Evolutionary conservation across 1,140 invertebrate genomes (phyloP), one percentile per base, ranked within the genome.

Genomic region (Lucilia cuprina): DNA sequence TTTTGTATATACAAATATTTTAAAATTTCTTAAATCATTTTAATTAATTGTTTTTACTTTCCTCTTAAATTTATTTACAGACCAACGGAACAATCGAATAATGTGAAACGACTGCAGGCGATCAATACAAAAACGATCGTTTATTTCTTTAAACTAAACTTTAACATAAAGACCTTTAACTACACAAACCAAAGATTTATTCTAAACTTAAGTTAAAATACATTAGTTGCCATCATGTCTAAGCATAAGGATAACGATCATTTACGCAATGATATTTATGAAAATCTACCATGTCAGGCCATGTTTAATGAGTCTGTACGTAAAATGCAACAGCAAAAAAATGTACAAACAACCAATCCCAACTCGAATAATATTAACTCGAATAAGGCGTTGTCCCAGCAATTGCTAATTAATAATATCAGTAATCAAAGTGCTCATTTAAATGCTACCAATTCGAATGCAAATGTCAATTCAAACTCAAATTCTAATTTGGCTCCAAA

Each of bases 241-340:
- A 90, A 89, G 86, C 90, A 91, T 85, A 85, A 88, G 74, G 88
- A 91, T 86, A 91, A 90, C 84, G 89, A 91, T 87, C 91, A 90
- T 87, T 86, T 89, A 85, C 89, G 89, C 85, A 91, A 91, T 87
- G 89, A 91, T 85, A 91, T 91, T 85, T 91, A 91, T 85, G 89
- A 91, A 85, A 91, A 91, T 87, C 85, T 91, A 85, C 89, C 89
- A 35, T 91, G 89, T 84, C 89, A 91, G 88, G 89, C 89, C 80
- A 91, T 91, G 89, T 91, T 88, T 86, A 91, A 91, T 86, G 89
- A 91, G 49, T 90, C 89, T 8, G 89, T 91, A 82, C 89, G 89
- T 47, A 91, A 91, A 85, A 91, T 90, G 80, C 89, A 91, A 82
- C 89, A 90, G 30, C 86, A 85, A 19, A 85, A 87, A 65, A 83